Conservation (phyloP, 2,888 invertebrate genomes). For the Spisula solida region DNA sequence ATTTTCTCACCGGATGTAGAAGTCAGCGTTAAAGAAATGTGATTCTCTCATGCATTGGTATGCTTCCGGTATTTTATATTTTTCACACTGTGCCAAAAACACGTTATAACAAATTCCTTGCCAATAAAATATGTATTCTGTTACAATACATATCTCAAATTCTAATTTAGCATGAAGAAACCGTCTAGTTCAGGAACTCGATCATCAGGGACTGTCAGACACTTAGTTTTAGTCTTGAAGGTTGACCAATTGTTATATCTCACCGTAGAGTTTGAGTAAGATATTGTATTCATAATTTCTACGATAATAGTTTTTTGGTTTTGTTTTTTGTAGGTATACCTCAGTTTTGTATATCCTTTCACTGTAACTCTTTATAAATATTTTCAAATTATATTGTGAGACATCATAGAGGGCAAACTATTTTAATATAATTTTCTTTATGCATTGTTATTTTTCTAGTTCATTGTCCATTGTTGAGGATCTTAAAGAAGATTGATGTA, state of each 20-base stretch:
- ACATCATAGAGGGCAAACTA: neutral
- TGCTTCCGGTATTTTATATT: constrained; percentile 22
- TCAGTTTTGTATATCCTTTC: no score
- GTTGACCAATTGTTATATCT: neutral
- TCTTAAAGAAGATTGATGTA: no score
- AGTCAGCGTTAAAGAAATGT: neutral
- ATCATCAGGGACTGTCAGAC: neutral
- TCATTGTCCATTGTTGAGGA: no score
- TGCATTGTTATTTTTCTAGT: no score
- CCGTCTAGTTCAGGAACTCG: neutral
- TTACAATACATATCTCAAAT: neutral
- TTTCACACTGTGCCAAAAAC: constrained; percentile 23
- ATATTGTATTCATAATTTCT: no score
- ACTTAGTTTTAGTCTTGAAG: neutral
- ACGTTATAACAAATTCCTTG: neutral
- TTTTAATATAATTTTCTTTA: no score
- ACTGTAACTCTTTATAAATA: no score
- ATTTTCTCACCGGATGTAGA: constrained; percentile 23
- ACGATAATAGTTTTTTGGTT: no score
- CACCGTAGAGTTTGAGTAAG: neutral
- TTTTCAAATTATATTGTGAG: neutral
- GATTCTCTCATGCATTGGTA: neutral
- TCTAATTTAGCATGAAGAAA: neutral
- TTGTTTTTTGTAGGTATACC: no score
- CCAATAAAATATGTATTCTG: neutral